These are phyloP conservation scores for Acrossocheilus fasciatus DNA, from an alignment of 2,797 vertebrate genomes.

Conservation along the genomic window DNA sequence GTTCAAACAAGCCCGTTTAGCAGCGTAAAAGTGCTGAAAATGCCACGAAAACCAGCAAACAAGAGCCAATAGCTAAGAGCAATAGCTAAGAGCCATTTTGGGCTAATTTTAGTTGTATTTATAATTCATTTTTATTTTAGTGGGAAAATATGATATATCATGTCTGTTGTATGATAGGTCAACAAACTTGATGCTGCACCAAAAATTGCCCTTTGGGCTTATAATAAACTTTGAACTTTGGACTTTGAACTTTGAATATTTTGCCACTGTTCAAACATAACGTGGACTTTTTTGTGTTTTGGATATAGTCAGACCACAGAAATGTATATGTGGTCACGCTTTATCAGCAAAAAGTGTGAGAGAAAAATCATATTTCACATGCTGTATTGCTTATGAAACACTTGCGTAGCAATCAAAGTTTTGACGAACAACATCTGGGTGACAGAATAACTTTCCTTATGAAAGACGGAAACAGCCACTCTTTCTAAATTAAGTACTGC, in stretches of 20 bases:
- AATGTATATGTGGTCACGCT: slow-evolving; percentile 44
- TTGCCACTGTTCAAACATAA: background rate
- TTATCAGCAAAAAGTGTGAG: slow-evolving; percentile 44
- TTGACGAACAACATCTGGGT: slow-evolving; percentile 68
- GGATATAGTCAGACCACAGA: slow-evolving; percentile 19
- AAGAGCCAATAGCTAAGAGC: background rate
- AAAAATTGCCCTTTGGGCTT: too few species aligned
- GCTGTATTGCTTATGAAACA: slow-evolving; percentile 73
- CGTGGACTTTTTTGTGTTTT: background rate
- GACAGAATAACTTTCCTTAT: slow-evolving; percentile 73
- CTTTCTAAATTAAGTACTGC: slow-evolving; percentile 66
- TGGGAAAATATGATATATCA: background rate
- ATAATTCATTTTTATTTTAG: background rate
- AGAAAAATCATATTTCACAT: slow-evolving; percentile 53
- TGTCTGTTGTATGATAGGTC: too few species aligned
- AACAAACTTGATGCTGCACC: too few species aligned
- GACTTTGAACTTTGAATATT: too few species aligned
- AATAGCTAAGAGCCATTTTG: background rate
- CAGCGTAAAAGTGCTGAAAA: background rate
- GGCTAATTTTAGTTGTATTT: background rate
- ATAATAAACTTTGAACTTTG: too few species aligned
- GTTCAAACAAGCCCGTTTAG: background rate
- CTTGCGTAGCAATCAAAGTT: slow-evolving; percentile 74
- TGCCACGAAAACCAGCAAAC: background rate
- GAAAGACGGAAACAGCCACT: slow-evolving; percentile 60